These are phyloP conservation scores for Sarcoramphus papa DNA, from an alignment of 2,797 vertebrate genomes.

Conservation along the genomic window DNA sequence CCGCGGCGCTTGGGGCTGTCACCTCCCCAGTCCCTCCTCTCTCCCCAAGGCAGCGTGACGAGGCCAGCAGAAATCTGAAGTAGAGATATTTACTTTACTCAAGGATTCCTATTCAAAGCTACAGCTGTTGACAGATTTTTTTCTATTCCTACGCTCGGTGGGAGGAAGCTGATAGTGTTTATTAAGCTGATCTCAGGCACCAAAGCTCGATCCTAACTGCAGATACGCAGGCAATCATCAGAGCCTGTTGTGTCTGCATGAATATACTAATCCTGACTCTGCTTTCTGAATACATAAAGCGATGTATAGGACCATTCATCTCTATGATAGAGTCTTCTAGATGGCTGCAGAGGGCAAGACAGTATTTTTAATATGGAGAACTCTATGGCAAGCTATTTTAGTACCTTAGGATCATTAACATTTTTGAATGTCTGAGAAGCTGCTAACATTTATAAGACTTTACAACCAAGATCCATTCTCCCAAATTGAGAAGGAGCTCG, in stretches of 20 bases:
- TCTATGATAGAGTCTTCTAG: neutral
- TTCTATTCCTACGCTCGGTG: neutral
- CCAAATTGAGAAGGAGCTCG: neutral
- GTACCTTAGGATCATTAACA: neutral
- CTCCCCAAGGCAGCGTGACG: rapidly evolving
- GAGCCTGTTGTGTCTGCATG: slow-evolving; percentile 25
- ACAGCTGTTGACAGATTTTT: neutral
- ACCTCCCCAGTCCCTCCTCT: neutral
- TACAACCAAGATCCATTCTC: slow-evolving; percentile 7
- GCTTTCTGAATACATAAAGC: neutral
- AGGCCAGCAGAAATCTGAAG: neutral
- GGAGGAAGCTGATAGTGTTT: slow-evolving; percentile 35
- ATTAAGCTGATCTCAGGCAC: slow-evolving; percentile 8
- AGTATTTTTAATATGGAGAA: neutral
- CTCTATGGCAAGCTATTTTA: slow-evolving; percentile 15
- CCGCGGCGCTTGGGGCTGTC: neutral
- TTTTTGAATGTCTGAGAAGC: slow-evolving; percentile 39
- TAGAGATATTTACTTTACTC: neutral
- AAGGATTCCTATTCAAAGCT: neutral
- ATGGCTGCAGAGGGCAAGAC: slow-evolving; percentile 10
- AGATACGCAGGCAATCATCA: neutral
- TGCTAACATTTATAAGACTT: slow-evolving; percentile 5
- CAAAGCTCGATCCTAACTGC: neutral
- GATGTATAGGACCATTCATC: neutral
- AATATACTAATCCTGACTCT: neutral